Conservation (phyloP, 2,888 invertebrate genomes). For the Autographa pulchrina region DNA sequence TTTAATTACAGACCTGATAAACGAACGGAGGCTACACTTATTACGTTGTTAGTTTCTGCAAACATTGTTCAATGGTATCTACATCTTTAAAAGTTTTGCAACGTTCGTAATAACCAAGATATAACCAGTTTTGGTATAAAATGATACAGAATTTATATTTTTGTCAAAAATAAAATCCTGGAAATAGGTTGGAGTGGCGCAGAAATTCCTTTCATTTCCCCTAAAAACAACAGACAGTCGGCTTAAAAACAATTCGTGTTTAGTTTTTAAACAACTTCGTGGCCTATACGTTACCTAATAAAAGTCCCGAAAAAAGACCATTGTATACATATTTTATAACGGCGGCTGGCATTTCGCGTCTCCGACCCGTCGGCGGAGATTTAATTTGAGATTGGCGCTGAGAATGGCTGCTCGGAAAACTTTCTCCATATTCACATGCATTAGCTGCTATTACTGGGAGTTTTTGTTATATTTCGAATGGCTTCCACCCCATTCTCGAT, state of each 20-base stretch:
- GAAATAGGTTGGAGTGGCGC: background rate
- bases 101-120: no score
- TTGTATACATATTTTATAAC: slow-evolving; percentile 75
- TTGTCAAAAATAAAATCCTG: background rate
- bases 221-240: slow-evolving; percentile 12
- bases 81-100: background rate
- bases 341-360: slow-evolving; percentile 68
- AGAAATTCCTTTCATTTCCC: slow-evolving; percentile 20
- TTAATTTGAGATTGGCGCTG: slow-evolving; percentile 86
- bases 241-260: slow-evolving; percentile 45
- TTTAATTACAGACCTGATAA: slow-evolving; percentile 5
- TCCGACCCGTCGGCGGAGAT: slow-evolving; percentile 77
- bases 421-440: slow-evolving; percentile 83
- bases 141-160: background rate
- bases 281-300: slow-evolving; percentile 68
- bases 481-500: slow-evolving; percentile 70
- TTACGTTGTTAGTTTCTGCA: background rate
- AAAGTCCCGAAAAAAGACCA: slow-evolving; percentile 70
- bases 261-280: slow-evolving; percentile 55
- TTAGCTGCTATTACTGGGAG: slow-evolving; percentile 78
- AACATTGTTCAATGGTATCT: background rate
- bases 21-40: background rate
- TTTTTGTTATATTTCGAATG: slow-evolving; percentile 74
- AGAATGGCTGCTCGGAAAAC: slow-evolving; percentile 75
- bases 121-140: background rate